phyloP scores from a whole-genome alignment of 30 jellyfish, hydroid and myxozoan species.

The Hydractinia symbiolongicarpus region DNA sequence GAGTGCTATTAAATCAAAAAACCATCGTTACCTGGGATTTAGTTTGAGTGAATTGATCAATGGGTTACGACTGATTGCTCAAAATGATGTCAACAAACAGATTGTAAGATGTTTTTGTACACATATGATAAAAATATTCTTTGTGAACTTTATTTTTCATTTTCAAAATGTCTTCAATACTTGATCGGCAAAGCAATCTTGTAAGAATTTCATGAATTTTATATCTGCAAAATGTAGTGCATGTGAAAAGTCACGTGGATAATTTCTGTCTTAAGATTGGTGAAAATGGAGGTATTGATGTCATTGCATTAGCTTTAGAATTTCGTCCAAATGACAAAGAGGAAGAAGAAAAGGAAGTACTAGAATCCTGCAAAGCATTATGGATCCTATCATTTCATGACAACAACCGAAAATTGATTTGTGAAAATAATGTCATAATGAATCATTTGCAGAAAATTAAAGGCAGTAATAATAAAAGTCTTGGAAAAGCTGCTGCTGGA shows the following conservation, averaged over 20 bases:
- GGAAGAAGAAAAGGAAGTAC: constrained; percentile 38
- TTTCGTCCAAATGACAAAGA: neutral
- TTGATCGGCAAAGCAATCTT: too few species aligned
- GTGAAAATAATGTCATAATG: constrained; percentile 16
- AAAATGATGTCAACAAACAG: constrained; percentile 54
- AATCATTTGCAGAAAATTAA: constrained; percentile 23
- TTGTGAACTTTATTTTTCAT: too few species aligned
- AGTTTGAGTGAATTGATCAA: constrained; percentile 41
- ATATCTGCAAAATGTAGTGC: too few species aligned
- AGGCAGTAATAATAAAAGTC: constrained; percentile 4
- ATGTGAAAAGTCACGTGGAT: too few species aligned
- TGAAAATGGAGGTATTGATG: constrained; percentile 38
- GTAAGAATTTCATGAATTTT: too few species aligned
- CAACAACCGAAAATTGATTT: constrained; percentile 37
- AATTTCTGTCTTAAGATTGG: constrained; percentile 42
- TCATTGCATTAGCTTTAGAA: constrained; percentile 3
- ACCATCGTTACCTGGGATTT: constrained; percentile 43
- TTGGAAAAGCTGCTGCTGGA: constrained; percentile 54
- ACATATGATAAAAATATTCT: too few species aligned
- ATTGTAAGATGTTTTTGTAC: constrained; percentile 19
- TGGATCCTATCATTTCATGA: constrained; percentile 61
- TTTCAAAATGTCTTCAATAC: too few species aligned
- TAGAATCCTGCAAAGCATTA: constrained; percentile 32
- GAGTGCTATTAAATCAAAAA: constrained; percentile 29
- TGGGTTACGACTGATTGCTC: constrained; percentile 50